phyloP scores from a whole-genome alignment of 1,140 invertebrate genomes.

The Camponotus pennsylvanicus region DNA sequence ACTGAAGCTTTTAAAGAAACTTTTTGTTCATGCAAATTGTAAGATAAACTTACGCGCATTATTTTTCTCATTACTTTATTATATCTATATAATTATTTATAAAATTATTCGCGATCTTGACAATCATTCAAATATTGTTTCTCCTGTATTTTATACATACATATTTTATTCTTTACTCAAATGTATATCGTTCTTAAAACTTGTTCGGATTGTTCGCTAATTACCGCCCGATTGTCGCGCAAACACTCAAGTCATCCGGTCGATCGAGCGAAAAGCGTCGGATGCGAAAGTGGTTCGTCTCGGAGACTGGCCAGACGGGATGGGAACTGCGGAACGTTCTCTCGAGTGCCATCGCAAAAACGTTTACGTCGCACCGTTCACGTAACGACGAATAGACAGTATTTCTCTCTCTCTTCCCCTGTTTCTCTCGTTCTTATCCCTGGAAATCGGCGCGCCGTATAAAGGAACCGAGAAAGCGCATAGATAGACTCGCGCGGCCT shows the following conservation, averaged over 20 bases:
- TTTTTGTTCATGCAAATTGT: background rate
- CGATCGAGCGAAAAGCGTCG: slow-evolving; percentile 48
- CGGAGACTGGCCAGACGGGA: slow-evolving; percentile 47
- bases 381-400: slow-evolving; percentile 37
- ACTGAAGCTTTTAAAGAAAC: background rate
- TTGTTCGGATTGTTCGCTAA: slow-evolving; percentile 24
- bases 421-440: slow-evolving; percentile 28
- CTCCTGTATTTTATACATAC: background rate
- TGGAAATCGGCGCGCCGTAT: slow-evolving; percentile 52
- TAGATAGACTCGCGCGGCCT: slow-evolving; percentile 50
- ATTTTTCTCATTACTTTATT: background rate
- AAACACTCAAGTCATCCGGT: slow-evolving; percentile 54
- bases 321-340: slow-evolving; percentile 26
- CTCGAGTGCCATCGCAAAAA: slow-evolving; percentile 47
- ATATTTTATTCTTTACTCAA: background rate
- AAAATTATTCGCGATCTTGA: background rate
- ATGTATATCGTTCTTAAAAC: slow-evolving; percentile 1
- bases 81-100: background rate
- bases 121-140: background rate
- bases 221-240: slow-evolving; percentile 39
- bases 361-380: slow-evolving; percentile 53
- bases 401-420: background rate
- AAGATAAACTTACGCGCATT: background rate
- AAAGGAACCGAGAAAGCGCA: slow-evolving; percentile 65
- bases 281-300: slow-evolving; percentile 56